Base-by-base conservation (phyloP, 2,888 invertebrate genomes). In the Amiota mariae region DNA sequence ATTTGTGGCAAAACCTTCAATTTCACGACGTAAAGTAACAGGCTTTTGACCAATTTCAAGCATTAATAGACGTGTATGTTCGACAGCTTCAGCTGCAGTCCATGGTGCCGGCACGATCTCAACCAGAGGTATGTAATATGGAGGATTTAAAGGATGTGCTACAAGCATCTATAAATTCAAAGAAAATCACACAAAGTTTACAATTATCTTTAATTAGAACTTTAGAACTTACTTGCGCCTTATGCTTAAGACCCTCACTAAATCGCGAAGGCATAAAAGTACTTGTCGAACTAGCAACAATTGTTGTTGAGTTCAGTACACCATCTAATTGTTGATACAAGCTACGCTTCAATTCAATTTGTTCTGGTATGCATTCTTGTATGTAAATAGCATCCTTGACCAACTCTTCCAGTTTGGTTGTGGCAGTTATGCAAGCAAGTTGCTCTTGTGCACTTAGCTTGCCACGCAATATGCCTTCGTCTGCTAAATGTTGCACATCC, bases 141-240 rank as follows among this genome's bases (percentile, higher is more conserved):
- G 98, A 0, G 98, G 98, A 89, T 98, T 98, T 0, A 98, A 95
- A 88, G 98, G 98, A 90, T 98, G 98, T 0, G 96, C 95, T 6
- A 98, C 96, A 12, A 90, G 79, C 72, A 90, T 85, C 89, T 89
- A 67, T 20, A 72, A 48, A 67, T 18, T 20, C 1, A 36, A 13
- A 20, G 46, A 47, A 9, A 51, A 46, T 13, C 46, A 54, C 3
- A 36, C 11, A 15, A 47, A 12, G 10, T n/a, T 18, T 61, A 3
- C 61, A 3, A 18, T 12, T 13, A 36, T 13, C 10, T 49, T 67
- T 51, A 18, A 9, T 49, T 18, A 67, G 6, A 2, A 47, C 20
- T 2, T 57, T 15, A 6, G n/a, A 24, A 75, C 80, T 80, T 84
- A 92, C 93, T 90, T 93, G 93, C 20, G 91, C 88, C 73, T 90